Percentiles rank a stretch among this genome's conserved stretches.
Conservation (phyloP, 2,797 vertebrate genomes). For the Loris lydekkerianus region DNA sequence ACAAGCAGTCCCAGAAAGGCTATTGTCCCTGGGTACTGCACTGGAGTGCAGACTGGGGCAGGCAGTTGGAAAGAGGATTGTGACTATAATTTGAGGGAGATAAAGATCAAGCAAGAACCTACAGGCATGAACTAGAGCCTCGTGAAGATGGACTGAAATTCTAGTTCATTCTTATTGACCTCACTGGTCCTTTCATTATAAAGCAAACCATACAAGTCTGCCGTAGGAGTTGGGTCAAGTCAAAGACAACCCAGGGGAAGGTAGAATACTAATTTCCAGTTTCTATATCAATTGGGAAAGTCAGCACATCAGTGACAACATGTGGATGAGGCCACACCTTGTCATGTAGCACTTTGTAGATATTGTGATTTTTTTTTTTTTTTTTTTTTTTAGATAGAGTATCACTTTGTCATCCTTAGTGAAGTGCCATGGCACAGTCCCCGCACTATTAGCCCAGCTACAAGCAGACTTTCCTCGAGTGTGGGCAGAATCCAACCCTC, state of each 20-base stretch:
- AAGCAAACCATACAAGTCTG: neutral
- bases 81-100: neutral
- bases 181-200: neutral
- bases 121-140: neutral
- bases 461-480: no score
- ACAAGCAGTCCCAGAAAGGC: neutral
- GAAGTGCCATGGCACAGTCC: no score
- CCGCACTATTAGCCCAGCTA: no score
- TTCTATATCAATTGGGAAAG: neutral
- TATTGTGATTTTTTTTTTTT: no score
- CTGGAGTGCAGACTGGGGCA: neutral
- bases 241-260: neutral
- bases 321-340: no score
- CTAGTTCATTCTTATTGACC: neutral
- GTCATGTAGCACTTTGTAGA: no score
- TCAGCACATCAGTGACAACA: no score
- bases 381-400: no score
- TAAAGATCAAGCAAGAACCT: neutral
- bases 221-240: neutral
- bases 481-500: no score
- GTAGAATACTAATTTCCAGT: accelerated
- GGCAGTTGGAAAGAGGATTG: neutral
- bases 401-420: no score
- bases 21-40: neutral
- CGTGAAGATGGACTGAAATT: neutral